Percentiles rank a stretch among this genome's conserved stretches.
phyloP scores from a whole-genome alignment of 2,888 invertebrate genomes.

The Lycaena phlaeas region DNA sequence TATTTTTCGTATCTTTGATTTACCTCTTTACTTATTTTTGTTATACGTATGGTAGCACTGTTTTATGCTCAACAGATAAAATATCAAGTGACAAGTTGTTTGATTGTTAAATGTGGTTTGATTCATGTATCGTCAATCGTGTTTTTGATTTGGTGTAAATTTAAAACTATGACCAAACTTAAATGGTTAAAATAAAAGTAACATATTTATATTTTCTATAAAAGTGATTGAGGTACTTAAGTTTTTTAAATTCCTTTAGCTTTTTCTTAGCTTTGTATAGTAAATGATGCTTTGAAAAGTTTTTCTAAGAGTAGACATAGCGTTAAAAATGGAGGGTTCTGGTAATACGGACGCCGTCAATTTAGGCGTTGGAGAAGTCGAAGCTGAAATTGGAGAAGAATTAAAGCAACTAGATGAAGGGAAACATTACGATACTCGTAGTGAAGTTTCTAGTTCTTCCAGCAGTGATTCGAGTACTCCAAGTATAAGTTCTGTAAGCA shows the following conservation, averaged over 20 bases:
- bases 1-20: too few relatives aligned
- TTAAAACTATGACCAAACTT: too few relatives aligned
- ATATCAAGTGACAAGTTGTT: too few relatives aligned
- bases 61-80: too few relatives aligned
- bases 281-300: not conserved
- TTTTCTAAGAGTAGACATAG: not conserved
- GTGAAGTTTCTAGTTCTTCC: conserved; percentile 90
- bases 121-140: too few relatives aligned
- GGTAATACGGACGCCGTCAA: conserved; percentile 75
- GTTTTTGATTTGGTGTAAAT: too few relatives aligned
- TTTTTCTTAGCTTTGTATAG: not conserved
- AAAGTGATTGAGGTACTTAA: not conserved
- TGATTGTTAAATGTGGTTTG: too few relatives aligned
- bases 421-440: conserved; percentile 85
- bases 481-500: conserved; percentile 84
- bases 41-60: too few relatives aligned
- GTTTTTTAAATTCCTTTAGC: not conserved
- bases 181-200: too few relatives aligned
- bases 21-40: too few relatives aligned
- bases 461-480: conserved; percentile 81
- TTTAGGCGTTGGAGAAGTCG: conserved; percentile 77
- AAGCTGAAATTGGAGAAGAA: conserved; percentile 85
- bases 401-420: conserved; percentile 83
- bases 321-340: conserved; percentile 59
- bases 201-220: not conserved